Evolutionary conservation across 2,797 vertebrate species (phyloP), one percentile per base, ranked within the genome.

Genomic region (Limnodromus scolopaceus): DNA sequence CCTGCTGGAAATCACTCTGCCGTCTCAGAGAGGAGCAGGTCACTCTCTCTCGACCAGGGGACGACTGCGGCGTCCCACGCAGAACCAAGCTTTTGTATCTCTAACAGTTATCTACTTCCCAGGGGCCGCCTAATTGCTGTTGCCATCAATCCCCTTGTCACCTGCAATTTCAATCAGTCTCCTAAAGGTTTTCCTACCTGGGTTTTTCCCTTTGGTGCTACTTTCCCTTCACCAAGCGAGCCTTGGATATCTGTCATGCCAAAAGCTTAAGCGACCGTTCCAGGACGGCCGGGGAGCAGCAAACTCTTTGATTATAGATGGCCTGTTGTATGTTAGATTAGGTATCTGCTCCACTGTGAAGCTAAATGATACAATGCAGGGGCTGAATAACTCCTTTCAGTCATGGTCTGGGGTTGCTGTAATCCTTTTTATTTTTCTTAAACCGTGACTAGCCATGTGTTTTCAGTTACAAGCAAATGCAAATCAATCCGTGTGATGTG

Each of bases 151-250:
- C 87, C 89, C 84, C 93, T 93, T 94, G 96, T 97, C 95, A 86
- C 94, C 97, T 96, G 95, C 93, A 68, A 98, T 98, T 98, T 98
- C 98, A 98, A 98, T 98, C 98, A 98, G 98, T 98, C 98, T 92
- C 76, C 97, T 98, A 97, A 98, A 97, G 95, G 91, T 76, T 97
- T 97, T 98, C 96, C 98, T 98, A 97, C 97, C 97, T 97, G 91
- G 76, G 53, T 92, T 96, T 96, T 98, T 98, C 96, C 91, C 97
- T 97, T 95, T 61, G 54, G 92, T 83, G 15, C 58, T 69, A 61
- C 89, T 95, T 91, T 92, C 39, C 55, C 83, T 43, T 55, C 2
- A 1, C 48, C 90, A 94, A 92, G 66, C 0, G 32, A 85, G 88
- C 89, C 55, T 57, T 70, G 91, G 96, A 71, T 97, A 71, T 94